These are phyloP conservation scores for Limnephilus rhombicus DNA, from an alignment of 2,888 invertebrate species.

Conservation along the genomic window DNA sequence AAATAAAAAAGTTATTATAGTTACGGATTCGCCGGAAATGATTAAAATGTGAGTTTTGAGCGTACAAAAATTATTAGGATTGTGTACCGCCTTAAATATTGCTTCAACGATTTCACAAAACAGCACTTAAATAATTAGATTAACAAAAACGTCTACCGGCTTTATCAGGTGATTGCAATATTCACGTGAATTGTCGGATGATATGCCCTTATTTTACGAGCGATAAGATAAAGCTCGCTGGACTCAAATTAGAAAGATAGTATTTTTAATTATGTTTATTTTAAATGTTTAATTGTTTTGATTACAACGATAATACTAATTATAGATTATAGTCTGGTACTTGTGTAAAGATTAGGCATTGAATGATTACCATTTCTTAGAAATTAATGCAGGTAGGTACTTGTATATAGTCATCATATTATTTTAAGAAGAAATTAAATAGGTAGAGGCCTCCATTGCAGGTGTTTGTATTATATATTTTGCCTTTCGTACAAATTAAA, in stretches of 20 bases:
- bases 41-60: too few relatives aligned
- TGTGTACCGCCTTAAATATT: too few relatives aligned
- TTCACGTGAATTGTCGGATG: not conserved
- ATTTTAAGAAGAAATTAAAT: too few relatives aligned
- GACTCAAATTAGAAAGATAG: not conserved
- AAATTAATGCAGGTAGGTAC: not conserved
- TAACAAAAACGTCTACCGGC: not conserved
- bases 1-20: too few relatives aligned
- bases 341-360: too few relatives aligned
- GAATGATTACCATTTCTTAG: not conserved
- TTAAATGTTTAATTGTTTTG: slow-evolving; percentile 1
- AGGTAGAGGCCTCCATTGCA: too few relatives aligned
- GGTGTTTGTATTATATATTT: too few relatives aligned
- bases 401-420: too few relatives aligned
- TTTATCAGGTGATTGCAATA: not conserved
- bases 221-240: not conserved
- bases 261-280: not conserved
- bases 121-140: not conserved
- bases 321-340: not conserved
- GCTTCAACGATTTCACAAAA: not conserved
- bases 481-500: too few relatives aligned
- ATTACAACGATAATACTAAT: not conserved
- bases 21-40: too few relatives aligned
- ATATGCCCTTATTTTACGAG: not conserved
- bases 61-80: too few relatives aligned